Evolutionary conservation across 2,888 invertebrate genomes (phyloP), one percentile per base, ranked within the genome.

Genomic region (Philaethria dido): DNA sequence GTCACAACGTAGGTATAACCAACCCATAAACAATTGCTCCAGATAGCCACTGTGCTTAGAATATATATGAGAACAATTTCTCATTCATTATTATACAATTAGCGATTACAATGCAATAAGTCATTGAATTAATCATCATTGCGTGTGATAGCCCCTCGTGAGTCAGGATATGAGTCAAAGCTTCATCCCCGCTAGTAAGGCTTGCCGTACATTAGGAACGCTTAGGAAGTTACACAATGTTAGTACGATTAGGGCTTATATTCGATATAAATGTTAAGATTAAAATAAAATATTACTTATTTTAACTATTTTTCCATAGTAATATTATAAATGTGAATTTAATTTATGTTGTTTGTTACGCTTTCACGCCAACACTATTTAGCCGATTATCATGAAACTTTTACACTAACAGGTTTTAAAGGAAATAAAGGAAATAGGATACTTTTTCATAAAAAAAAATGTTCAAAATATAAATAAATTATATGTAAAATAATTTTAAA

Each of bases 111-210:
- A 71, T 66, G 66, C 70, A 74, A 77, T 78, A 80, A 83, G 77
- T 87, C 82, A 83, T 81, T 79, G 77, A 75, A 79, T 78, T 84
- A 82, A 80, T 82, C 82, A 82, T 79, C 75, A 75, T 80, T 77
- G 69, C 72, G 76, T 69, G 72, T 74, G 70, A 69, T 67, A 73
- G 63, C 68, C 78, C 77, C 75, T 75, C 73, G 72, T 86, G 86
- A 86, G 74, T 87, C 85, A 86, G 77, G 69, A 73, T 64, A 75
- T 77, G 73, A 75, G 64, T 72, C 73, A 71, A 68, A 42, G 48
- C 68, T 76, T 71, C 77, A 77, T 78, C 78, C 77, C 73, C 64
- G 47, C 45, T 62, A 14, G 66, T 61, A 54, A 47, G 59, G 36
- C 36, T 48, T 13, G 39, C 25, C 13, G 42, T 42, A 42, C 42